Percentiles rank a stretch among this genome's conserved stretches.
Conservation (phyloP, 2,113 vertebrate species). For the Etheostoma spectabile region DNA sequence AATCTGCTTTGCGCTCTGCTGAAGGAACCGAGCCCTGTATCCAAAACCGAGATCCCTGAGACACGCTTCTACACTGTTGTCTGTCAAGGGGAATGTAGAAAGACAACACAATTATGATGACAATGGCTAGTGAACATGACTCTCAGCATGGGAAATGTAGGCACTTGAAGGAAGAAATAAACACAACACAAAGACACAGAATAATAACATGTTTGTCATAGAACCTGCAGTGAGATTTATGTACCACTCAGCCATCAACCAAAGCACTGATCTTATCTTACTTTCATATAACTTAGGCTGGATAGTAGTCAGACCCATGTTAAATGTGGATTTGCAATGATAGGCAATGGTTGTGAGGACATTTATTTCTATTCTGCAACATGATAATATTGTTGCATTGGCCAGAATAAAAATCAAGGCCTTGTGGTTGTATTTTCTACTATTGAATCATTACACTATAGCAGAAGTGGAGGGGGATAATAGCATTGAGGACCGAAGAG, state of each 20-base stretch:
- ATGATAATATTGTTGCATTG: not conserved
- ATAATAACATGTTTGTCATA: not conserved
- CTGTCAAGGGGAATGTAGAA: conserved; percentile 72
- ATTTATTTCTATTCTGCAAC: not conserved
- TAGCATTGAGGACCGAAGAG: not conserved
- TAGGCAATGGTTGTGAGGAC: not conserved
- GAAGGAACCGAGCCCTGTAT: conserved; percentile 92
- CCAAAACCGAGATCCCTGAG: conserved; percentile 93
- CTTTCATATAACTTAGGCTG: not conserved
- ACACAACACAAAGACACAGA: not conserved
- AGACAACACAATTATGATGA: not conserved
- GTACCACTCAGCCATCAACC: not conserved
- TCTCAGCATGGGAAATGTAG: not conserved
- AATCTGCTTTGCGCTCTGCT: conserved; percentile 87
- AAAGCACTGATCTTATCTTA: not conserved
- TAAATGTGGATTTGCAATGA: not conserved
- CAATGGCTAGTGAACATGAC: not conserved
- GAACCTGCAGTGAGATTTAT: not conserved
- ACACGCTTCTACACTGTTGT: conserved; percentile 81
- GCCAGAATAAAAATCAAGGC: not conserved
- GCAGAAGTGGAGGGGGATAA: not conserved
- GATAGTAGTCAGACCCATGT: not conserved
- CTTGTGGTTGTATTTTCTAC: not conserved
- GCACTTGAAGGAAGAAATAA: not conserved
- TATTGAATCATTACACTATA: not conserved